phyloP scores from a whole-genome alignment of 64 coral and sea anemone genomes.

The Orbicella faveolata region DNA sequence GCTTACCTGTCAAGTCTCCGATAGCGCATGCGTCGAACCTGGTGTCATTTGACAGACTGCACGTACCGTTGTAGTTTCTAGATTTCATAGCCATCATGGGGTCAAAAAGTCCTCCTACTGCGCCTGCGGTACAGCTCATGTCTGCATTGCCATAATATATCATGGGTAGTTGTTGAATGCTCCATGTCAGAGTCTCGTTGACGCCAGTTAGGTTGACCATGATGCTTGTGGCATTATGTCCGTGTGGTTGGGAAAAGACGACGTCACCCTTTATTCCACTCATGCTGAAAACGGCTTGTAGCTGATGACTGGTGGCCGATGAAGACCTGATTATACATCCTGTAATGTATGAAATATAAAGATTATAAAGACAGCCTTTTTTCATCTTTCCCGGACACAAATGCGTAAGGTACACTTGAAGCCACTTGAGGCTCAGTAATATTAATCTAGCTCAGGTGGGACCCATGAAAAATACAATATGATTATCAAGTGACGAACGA shows the following conservation, averaged over 20 bases:
- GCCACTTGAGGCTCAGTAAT: too few species aligned
- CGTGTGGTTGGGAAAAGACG: slow-evolving; percentile 34
- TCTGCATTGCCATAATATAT: slow-evolving; percentile 73
- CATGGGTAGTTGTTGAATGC: slow-evolving; percentile 69
- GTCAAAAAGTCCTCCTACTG: slow-evolving; percentile 52
- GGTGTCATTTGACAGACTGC: background rate
- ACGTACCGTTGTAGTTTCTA: background rate
- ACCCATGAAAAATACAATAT: too few species aligned
- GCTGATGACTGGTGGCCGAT: slow-evolving; percentile 23
- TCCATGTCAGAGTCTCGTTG: slow-evolving; percentile 54
- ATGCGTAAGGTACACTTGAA: too few species aligned
- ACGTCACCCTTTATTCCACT: slow-evolving; percentile 62
- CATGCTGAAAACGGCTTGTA: slow-evolving; percentile 73
- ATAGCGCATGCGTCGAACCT: slow-evolving; percentile 60
- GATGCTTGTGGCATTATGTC: slow-evolving; percentile 33
- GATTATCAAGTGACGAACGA: too few species aligned
- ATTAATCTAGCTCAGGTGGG: too few species aligned
- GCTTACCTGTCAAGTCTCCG: slow-evolving; percentile 69
- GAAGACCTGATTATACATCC: slow-evolving; percentile 11
- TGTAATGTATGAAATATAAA: background rate
- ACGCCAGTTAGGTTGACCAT: slow-evolving; percentile 60
- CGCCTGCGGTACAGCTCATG: slow-evolving; percentile 34
- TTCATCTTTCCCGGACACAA: too few species aligned
- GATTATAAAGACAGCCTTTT: background rate
- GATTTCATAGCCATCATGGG: slow-evolving; percentile 28